Evolutionary conservation across 1,140 invertebrate species (phyloP).

Genomic region (Leptoteleia sp.): DNA sequence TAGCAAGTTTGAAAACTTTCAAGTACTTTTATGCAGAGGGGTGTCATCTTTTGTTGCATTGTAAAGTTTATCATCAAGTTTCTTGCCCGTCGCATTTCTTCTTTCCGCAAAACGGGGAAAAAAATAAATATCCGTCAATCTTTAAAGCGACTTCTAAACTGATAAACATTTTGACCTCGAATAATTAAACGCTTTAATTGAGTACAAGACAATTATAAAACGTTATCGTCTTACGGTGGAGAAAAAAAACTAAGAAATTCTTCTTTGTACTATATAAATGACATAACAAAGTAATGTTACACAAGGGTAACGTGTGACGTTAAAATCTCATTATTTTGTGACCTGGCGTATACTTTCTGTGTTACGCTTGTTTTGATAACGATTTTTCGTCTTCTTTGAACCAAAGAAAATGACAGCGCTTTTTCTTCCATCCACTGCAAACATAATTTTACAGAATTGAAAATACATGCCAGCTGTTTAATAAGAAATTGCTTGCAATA

Average conservation of each 20-base stretch:
- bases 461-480: too few species aligned
- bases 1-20: conserved; percentile 10
- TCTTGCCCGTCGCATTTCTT: conserved; percentile 1
- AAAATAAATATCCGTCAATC: conserved; percentile 7
- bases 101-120: background rate
- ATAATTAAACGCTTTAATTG: background rate
- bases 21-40: conserved; percentile 13
- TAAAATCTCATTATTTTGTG: too few species aligned
- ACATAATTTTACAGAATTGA: too few species aligned
- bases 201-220: too few species aligned
- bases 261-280: background rate
- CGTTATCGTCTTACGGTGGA: background rate
- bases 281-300: background rate
- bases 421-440: too few species aligned
- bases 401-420: too few species aligned
- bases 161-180: background rate
- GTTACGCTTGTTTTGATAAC: too few species aligned
- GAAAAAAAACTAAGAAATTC: background rate
- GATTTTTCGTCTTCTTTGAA: too few species aligned
- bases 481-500: too few species aligned
- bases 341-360: too few species aligned
- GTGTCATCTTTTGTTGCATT: conserved; percentile 21
- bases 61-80: conserved; percentile 20
- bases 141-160: background rate
- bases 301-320: too few species aligned